Evolutionary conservation across 1,140 invertebrate species (phyloP), one percentile per base, ranked within the genome.

Genomic region (Cotesia glomerata): DNA sequence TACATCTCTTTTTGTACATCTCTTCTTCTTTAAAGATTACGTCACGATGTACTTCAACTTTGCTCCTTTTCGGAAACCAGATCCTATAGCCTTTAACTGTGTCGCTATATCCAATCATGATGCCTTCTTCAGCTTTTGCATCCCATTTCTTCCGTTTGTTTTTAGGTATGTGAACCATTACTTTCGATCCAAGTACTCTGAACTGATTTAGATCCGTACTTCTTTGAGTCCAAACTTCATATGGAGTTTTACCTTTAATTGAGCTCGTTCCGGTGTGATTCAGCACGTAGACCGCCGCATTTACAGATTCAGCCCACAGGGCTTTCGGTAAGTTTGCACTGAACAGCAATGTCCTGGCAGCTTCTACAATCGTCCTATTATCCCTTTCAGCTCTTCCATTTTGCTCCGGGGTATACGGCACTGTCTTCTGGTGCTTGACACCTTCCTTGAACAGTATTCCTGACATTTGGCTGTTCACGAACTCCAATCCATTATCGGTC

Each of bases 401-500:
- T 73, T 86, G 83, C 65, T 87, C 71, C 36, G 86, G 85, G 7
- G 80, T 81, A 59, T 88, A 84, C 1, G 76, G 51, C 0, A 80
- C 78, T 9, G 84, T 85, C 4, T 54, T 74, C 71, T 86, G 79
- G 72, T 85, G 84, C 56, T 67, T 56, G 39, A 86, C 85, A 5
- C 83, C 84, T 61, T 68, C 32, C 14, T 77, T 56, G 58, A 72
- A 72, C 16, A 83, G 72, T 32, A 69, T 73, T 63, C 64, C 62
- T 14, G 74, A 45, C 13, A 86, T 67, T 18, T 75, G 39, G 45
- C 59, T 54, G 72, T 80, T 82, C 4, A 76, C 32, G 71, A 77
- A 88, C 77, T 88, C 85, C 35, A 18, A 75, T 34, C 84, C 87
- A 77, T 87, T 86, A 59, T 86, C 84, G n/a, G 74, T 79, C 62